phyloP scores from a whole-genome alignment of 2,113 vertebrate species.

The Onychorhynchus coronatus region DNA sequence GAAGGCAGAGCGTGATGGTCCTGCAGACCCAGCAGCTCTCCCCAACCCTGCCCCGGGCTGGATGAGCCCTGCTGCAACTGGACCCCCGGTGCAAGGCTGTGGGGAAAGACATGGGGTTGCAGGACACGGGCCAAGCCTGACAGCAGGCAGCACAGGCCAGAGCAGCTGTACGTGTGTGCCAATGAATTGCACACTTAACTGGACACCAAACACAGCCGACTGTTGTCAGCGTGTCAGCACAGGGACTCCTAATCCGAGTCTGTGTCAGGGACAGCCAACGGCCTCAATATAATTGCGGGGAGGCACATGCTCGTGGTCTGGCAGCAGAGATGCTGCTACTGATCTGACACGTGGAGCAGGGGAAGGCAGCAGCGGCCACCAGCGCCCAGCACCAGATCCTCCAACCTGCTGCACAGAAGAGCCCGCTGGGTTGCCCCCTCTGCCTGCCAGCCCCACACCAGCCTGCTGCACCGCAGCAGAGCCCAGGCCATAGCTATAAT shows the following conservation, averaged over 20 bases:
- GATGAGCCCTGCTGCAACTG: accelerated
- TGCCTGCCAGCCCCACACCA: neutral
- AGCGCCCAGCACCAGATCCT: neutral
- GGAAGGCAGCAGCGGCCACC: neutral
- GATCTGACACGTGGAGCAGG: neutral
- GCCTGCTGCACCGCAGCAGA: neutral
- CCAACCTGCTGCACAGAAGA: accelerated
- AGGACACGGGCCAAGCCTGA: neutral
- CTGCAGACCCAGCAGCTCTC: neutral
- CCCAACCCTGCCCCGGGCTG: neutral
- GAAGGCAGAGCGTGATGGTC: accelerated
- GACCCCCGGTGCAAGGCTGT: neutral
- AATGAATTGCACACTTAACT: neutral
- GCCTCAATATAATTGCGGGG: constrained; percentile 13
- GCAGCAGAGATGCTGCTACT: constrained; percentile 49
- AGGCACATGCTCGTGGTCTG: constrained; percentile 37
- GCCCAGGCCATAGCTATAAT: neutral
- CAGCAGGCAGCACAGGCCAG: neutral
- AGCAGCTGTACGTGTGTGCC: neutral
- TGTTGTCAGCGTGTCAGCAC: constrained; percentile 52
- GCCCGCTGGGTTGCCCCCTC: neutral
- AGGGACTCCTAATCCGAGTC: constrained; percentile 33
- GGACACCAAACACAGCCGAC: neutral
- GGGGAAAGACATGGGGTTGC: neutral
- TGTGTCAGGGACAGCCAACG: constrained; percentile 40